These are phyloP conservation scores for Clarias fuscus DNA, from an alignment of 2,797 vertebrate genomes.

Conservation along the genomic window DNA sequence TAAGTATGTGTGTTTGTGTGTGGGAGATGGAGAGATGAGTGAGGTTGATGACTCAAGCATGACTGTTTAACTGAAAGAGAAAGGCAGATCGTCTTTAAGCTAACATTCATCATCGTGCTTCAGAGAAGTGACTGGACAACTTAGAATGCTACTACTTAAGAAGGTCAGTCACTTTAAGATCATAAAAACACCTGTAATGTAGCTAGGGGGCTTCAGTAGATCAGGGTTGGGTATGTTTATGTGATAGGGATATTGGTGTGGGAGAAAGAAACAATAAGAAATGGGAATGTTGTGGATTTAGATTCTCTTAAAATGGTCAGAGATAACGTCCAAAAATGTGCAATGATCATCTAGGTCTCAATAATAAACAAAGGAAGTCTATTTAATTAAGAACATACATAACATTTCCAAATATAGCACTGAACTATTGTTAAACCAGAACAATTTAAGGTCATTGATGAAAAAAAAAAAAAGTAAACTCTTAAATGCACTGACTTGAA, in stretches of 20 bases:
- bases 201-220: neutral
- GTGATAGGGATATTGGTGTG: neutral
- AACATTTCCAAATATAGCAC: neutral
- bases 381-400: neutral
- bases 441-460: neutral
- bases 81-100: slow-evolving; percentile 61
- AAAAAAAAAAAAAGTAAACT: neutral
- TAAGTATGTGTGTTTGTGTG: slow-evolving; percentile 39
- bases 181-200: neutral
- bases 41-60: slow-evolving; percentile 73
- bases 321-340: neutral
- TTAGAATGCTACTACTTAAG: slow-evolving; percentile 16
- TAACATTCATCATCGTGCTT: slow-evolving; percentile 69
- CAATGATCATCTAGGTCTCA: neutral
- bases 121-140: slow-evolving; percentile 5
- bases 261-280: neutral
- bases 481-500: neutral
- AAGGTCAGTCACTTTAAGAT: slow-evolving; percentile 19
- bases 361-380: neutral
- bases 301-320: neutral
- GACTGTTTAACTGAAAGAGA: slow-evolving; percentile 64
- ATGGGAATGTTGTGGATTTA: slow-evolving; percentile 1
- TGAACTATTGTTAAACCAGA: neutral
- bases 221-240: neutral
- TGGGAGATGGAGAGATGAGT: slow-evolving; percentile 59